Evolutionary conservation across 1,140 invertebrate species (phyloP).

Genomic region (Philaenus spumarius): DNA sequence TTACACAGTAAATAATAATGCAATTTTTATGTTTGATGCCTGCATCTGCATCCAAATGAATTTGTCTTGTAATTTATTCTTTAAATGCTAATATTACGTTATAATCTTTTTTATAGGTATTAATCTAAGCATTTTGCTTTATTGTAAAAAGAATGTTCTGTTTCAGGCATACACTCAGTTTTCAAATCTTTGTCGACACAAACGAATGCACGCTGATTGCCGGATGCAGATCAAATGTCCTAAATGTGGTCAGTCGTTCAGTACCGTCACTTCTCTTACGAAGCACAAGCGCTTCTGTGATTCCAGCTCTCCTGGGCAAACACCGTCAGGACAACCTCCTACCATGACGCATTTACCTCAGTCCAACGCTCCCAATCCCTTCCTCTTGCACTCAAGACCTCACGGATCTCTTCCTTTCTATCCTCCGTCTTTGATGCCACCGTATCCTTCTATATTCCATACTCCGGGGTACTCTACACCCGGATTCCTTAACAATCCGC

Average conservation of each 20-base stretch:
- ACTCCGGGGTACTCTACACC: constrained; percentile 41
- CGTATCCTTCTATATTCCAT: constrained; percentile 51
- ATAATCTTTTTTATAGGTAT: too few species aligned
- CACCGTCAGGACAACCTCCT: constrained; percentile 15
- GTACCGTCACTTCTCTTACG: constrained; percentile 73
- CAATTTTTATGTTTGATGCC: too few species aligned
- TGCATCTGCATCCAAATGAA: too few species aligned
- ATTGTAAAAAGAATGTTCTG: constrained; percentile 32
- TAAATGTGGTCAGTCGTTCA: constrained; percentile 88
- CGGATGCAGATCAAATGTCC: constrained; percentile 83
- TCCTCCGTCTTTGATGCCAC: constrained; percentile 51
- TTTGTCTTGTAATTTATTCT: too few species aligned
- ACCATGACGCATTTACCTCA: constrained; percentile 35
- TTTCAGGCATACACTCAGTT: constrained; percentile 98
- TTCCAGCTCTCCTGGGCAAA: constrained; percentile 36
- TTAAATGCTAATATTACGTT: too few species aligned
- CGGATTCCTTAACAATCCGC: constrained; percentile 46
- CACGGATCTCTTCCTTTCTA: constrained; percentile 48
- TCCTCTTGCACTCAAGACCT: constrained; percentile 55
- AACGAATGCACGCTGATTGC: constrained; percentile 94
- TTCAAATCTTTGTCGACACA: constrained; percentile 98
- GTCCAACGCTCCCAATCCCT: constrained; percentile 53
- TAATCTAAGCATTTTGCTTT: not conserved
- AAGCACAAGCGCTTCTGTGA: constrained; percentile 84
- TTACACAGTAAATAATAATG: too few species aligned